Conservation (phyloP, 2,888 invertebrate species). For the Eupithecia inturbata region DNA sequence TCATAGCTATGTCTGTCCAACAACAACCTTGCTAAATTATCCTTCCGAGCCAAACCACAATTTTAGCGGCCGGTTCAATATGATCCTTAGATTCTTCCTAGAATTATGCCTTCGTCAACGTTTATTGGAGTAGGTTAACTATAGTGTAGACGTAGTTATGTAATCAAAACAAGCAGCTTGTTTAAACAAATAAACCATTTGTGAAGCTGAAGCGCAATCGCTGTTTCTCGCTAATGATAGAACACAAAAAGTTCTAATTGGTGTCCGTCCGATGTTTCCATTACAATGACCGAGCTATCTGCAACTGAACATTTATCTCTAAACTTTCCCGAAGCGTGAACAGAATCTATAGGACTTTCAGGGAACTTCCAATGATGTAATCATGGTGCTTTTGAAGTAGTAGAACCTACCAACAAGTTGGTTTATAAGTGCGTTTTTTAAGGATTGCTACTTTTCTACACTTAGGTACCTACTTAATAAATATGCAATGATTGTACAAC, state of each 20-base stretch:
- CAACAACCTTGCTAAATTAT: conserved; percentile 20
- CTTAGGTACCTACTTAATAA: no score
- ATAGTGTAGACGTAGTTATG: background rate
- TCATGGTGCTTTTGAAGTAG: conserved; percentile 18
- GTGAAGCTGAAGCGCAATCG: conserved; percentile 25
- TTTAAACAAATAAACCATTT: conserved; percentile 11
- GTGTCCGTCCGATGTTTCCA: conserved; percentile 65
- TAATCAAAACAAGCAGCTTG: background rate
- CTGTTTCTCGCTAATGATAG: conserved; percentile 62
- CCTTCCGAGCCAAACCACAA: conserved; percentile 25
- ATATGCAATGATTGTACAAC: no score
- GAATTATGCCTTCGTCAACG: background rate
- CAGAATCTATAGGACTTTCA: conserved; percentile 32
- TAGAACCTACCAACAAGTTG: background rate
- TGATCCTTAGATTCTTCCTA: conserved; percentile 3
- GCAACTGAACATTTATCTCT: conserved; percentile 56
- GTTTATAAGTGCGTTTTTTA: no score
- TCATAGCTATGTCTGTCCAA: conserved; percentile 10
- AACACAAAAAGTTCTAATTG: conserved; percentile 69
- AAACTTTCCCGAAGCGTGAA: conserved; percentile 43
- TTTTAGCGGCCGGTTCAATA: conserved; percentile 14
- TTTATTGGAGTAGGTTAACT: background rate
- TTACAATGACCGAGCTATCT: conserved; percentile 59
- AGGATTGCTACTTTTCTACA: no score
- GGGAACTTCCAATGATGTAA: conserved; percentile 33